Base-by-base conservation (phyloP, 2,797 vertebrate species). In the Phrynocephalus vlangalii region DNA sequence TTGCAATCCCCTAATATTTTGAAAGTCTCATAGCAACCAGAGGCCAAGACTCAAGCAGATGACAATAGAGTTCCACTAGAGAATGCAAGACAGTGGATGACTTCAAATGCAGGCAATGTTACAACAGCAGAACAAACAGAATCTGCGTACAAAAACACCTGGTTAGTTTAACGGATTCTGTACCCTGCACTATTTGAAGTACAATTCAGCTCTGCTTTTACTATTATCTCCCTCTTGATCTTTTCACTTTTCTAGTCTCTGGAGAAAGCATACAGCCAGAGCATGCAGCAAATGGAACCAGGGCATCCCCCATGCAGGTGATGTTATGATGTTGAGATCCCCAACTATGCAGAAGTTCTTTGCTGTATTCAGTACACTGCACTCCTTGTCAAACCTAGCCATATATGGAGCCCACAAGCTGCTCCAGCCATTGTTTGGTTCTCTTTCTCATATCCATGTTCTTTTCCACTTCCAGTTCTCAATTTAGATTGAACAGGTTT, bases 1-100 rank as follows among this genome's bases (percentile, higher is more conserved):
- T n/a, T 0, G 0, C 86, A 92, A 91, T 6, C 93, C 93, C 83
- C 91, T 95, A 96, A 96, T 96, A 96, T 97, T 97, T 97, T 89
- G 81, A 92, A 56, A 0, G 88, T 83, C 86, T 89, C 96, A 94
- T 95, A 90, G 96, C 95, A 96, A 97, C 96, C 10, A 63, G 76
- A 6, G 44, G 83, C 72, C 30, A 48, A 94, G 72, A 82, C 82
- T 72, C 87, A 93, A 91, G 10, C 86, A 86, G 85, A 90, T 87
- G 92, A 95, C 91, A 91, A 93, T 87, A 84, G 85, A 87, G 82
- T 79, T 73, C 18, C 86, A 68, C 88, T 79, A 85, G 91, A 88
- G 90, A 83, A 71, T 88, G 90, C 84, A 73, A 83, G 38, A 82
- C 84, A 80, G 44, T 77, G 28, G 60, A 1, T 76, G 77, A n/a